Evolutionary conservation across 37 sponge, comb jelly and placozoan species (phyloP).

Genomic region (Aplysina aerophoba): DNA sequence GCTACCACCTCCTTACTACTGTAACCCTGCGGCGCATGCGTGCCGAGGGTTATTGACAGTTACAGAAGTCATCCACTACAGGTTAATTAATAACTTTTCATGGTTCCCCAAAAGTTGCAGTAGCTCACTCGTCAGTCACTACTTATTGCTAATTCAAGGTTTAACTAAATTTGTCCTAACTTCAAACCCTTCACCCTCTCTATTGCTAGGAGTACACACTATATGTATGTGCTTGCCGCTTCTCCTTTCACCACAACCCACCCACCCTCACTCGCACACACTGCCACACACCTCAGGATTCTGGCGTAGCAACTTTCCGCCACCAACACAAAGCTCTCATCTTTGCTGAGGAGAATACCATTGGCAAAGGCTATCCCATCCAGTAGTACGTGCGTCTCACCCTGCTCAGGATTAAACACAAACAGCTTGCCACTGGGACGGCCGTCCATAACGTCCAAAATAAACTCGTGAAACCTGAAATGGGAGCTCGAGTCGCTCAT

Average conservation of each 20-base stretch:
- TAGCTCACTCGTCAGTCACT: neutral
- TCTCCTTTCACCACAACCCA: too few relatives aligned
- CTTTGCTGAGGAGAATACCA: conserved; percentile 63
- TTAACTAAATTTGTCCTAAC: neutral
- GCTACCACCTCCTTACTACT: too few relatives aligned
- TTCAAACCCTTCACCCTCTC: too few relatives aligned
- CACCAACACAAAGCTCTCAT: conserved; percentile 60
- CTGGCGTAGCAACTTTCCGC: conserved; percentile 72
- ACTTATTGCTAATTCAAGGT: neutral
- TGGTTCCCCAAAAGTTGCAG: neutral
- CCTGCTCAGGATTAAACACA: conserved; percentile 49
- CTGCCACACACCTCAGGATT: conserved; percentile 61
- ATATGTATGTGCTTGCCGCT: too few relatives aligned
- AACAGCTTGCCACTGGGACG: conserved; percentile 68
- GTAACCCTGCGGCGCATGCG: too few relatives aligned
- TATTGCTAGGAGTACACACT: too few relatives aligned
- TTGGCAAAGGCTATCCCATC: conserved; percentile 75
- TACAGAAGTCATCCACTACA: too few relatives aligned
- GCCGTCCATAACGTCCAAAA: conserved; percentile 58
- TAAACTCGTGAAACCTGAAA: conserved; percentile 32
- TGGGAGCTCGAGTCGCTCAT: conserved; percentile 67
- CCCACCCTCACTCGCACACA: too few relatives aligned
- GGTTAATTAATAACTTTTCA: neutral
- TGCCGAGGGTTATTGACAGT: too few relatives aligned
- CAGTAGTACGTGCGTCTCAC: conserved; percentile 23